A percentile compares a stretch with the other conserved stretches of the same genome.
Conservation (phyloP, 2,888 invertebrate genomes). For the Abrostola tripartita region DNA sequence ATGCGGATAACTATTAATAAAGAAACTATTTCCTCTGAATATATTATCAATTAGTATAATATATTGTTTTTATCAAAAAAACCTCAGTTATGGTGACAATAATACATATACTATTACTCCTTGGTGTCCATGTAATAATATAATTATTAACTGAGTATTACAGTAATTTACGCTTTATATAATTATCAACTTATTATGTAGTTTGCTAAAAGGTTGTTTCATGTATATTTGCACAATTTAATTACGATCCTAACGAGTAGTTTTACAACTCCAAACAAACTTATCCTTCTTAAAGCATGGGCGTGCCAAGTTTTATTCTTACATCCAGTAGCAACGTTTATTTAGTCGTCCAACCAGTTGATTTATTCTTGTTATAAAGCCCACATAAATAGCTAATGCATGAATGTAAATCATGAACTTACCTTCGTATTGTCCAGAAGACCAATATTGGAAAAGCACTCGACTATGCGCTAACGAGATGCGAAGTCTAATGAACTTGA, state of each 20-base stretch:
- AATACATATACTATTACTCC: too few species aligned
- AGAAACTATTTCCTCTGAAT: too few species aligned
- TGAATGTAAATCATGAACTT: slow-evolving; percentile 58
- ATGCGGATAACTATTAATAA: too few species aligned
- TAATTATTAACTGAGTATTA: too few species aligned
- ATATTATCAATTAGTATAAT: too few species aligned
- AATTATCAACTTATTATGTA: too few species aligned
- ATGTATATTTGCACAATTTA: too few species aligned
- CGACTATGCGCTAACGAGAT: slow-evolving; percentile 83
- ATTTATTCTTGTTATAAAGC: slow-evolving; percentile 52
- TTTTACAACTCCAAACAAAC: slow-evolving; percentile 1
- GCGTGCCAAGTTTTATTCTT: slow-evolving; percentile 15
- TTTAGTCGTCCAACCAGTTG: slow-evolving; percentile 43
- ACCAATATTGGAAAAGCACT: slow-evolving; percentile 85
- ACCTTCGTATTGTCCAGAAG: slow-evolving; percentile 70
- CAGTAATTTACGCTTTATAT: too few species aligned
- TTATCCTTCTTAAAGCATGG: slow-evolving; percentile 15
- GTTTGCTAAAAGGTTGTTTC: too few species aligned
- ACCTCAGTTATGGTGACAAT: too few species aligned
- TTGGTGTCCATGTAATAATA: too few species aligned
- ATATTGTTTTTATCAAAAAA: too few species aligned
- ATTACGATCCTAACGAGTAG: neutral
- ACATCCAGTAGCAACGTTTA: slow-evolving; percentile 32
- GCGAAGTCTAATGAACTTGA: slow-evolving; percentile 86
- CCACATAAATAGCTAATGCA: slow-evolving; percentile 56